Evolutionary conservation across 1,140 invertebrate genomes (phyloP).

Genomic region (Vanessa tameamea): DNA sequence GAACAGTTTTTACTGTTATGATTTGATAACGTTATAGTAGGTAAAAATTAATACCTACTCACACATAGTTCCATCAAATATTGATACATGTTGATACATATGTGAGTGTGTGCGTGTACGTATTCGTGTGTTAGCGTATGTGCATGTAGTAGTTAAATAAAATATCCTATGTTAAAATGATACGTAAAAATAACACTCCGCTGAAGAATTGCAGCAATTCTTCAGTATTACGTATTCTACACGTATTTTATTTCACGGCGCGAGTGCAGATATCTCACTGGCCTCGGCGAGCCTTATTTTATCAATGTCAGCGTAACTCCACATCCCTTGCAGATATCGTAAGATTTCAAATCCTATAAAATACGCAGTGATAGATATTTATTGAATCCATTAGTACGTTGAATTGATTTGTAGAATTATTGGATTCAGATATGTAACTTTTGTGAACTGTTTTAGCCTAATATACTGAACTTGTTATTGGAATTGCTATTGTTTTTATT

Average conservation of each 20-base stretch:
- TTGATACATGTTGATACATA: too few relatives aligned
- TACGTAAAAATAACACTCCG: not conserved
- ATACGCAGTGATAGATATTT: constrained; percentile 20
- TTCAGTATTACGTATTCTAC: constrained; percentile 11
- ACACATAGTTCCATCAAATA: too few relatives aligned
- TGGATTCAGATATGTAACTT: not conserved
- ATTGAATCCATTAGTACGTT: constrained; percentile 12
- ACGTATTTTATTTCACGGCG: constrained; percentile 17
- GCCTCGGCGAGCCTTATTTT: constrained; percentile 15
- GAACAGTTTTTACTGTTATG: too few relatives aligned
- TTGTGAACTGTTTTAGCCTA: not conserved
- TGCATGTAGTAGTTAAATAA: too few relatives aligned
- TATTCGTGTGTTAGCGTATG: too few relatives aligned
- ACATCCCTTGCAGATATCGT: constrained; percentile 19
- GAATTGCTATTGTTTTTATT: too few relatives aligned
- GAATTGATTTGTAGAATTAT: constrained; percentile 13
- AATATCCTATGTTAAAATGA: not conserved
- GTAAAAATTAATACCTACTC: too few relatives aligned
- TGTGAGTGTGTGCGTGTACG: too few relatives aligned
- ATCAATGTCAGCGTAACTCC: constrained; percentile 20
- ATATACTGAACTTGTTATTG: too few relatives aligned
- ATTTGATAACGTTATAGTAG: too few relatives aligned
- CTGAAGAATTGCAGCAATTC: constrained; percentile 1
- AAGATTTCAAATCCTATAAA: constrained; percentile 23
- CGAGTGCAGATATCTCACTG: constrained; percentile 12